These are phyloP conservation scores for Peromyscus melanophrys DNA, from an alignment of 2,797 vertebrate genomes.

Conservation along the genomic window DNA sequence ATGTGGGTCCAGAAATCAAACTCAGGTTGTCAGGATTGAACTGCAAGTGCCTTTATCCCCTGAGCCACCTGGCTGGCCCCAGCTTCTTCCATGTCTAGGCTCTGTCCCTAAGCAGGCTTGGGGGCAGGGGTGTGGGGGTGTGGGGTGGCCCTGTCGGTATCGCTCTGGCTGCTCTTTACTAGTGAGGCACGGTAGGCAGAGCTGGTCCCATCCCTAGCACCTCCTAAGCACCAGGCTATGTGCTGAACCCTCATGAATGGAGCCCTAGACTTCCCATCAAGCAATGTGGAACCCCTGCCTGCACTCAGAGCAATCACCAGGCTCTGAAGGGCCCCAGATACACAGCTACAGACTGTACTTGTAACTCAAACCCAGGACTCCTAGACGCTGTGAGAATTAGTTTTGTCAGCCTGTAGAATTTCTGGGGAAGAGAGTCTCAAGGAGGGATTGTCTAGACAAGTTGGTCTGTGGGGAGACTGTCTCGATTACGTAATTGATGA, in stretches of 20 bases:
- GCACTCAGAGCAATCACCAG: not conserved
- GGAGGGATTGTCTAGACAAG: not conserved
- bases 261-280: accelerated
- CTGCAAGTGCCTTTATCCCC: not conserved
- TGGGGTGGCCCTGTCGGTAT: not conserved
- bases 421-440: not conserved
- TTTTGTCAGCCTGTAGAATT: not conserved
- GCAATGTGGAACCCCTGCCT: not conserved
- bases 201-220: not conserved
- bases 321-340: not conserved
- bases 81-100: not conserved
- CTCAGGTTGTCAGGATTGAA: not conserved
- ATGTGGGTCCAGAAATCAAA: not conserved
- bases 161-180: not conserved
- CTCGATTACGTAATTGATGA: not conserved
- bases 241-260: not conserved
- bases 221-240: not conserved
- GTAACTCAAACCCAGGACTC: not conserved
- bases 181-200: not conserved
- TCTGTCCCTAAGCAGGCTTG: not conserved
- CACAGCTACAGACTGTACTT: no score
- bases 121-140: not conserved
- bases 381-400: not conserved
- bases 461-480: not conserved
- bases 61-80: no score